phyloP scores from a whole-genome alignment of 2,888 invertebrate genomes.

The Eurois occulta region DNA sequence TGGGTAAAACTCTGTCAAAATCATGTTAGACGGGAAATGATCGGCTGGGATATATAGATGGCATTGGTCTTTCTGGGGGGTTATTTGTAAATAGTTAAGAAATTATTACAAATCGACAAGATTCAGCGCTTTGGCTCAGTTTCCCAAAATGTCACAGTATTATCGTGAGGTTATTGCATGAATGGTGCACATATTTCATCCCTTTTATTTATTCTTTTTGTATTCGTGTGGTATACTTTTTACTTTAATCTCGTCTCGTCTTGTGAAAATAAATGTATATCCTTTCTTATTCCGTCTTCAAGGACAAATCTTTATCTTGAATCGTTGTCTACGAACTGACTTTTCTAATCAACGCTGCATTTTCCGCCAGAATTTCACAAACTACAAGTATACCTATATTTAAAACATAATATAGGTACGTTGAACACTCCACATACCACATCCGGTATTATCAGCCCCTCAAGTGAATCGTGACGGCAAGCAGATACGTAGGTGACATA shows the following conservation, averaged over 20 bases:
- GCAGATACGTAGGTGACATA: conserved; percentile 68
- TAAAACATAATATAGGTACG: conserved; percentile 32
- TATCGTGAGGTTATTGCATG: neutral
- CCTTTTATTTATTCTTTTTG: neutral
- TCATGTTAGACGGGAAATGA: neutral
- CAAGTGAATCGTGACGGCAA: conserved; percentile 73
- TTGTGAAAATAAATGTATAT: neutral
- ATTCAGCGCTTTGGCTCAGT: neutral
- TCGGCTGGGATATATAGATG: neutral
- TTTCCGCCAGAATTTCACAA: conserved; percentile 4
- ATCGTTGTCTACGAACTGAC: neutral
- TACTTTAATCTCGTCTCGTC: neutral
- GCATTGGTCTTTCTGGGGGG: neutral
- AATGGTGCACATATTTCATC: neutral
- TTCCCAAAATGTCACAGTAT: neutral
- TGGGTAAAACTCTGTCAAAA: neutral
- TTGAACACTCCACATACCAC: conserved; percentile 35
- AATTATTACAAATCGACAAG: neutral
- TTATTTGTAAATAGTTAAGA: neutral
- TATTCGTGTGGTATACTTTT: neutral
- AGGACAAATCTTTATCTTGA: neutral
- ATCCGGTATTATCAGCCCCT: conserved; percentile 74
- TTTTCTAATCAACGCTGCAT: neutral
- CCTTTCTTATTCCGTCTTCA: neutral
- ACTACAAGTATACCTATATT: conserved; percentile 27